Base-by-base conservation (phyloP, 2,113 vertebrate species). In the Ciconia stormi region DNA sequence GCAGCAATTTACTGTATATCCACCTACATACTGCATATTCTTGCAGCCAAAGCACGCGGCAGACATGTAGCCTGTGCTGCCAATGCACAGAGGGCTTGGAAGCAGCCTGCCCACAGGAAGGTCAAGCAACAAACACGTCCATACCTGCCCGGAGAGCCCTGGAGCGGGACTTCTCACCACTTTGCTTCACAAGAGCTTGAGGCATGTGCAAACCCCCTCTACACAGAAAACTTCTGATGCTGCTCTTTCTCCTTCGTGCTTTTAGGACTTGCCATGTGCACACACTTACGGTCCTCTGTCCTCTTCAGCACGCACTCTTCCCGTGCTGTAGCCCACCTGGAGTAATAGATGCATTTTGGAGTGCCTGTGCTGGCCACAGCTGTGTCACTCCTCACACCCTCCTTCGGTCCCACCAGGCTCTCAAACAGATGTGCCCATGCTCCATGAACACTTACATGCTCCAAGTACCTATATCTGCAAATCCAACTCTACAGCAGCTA, bases 21-120 rank as follows among this genome's bases (percentile, higher is more conserved):
- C 42, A 18, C 42, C 50, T 13, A 5, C 13, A 3, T 11, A 16
- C 1, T 4, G 8, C 11, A 13, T 61, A 42, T 10, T 0, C 0
- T 20, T 4, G 76, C 56, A 78, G 66, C 71, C 95, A 79, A 36
- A 73, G 34, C 55, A 79, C 32, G 17, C 2, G 5, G 55, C n/a
- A 71, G 56, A 49, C 1, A 0, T 0, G 29, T 26, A 74, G 53
- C 71, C 38, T 2, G 13, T 55, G 67, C 62, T 56, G 42, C 18
- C 42, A 12, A 6, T 0, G 16, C 29, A 10, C 1, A 10, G 6
- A 32, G 40, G 47, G 34, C 52, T 74, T 13, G 29, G 71, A 47
- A 63, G n/a, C 50, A 38, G 34, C 47, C 53, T 40, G 53, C 16
- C 27, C 2, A 0, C 16, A 42, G 12, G 34, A 38, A 59, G 40